These are phyloP conservation scores for Parnassius apollo DNA, from an alignment of 2,888 invertebrate species.

Conservation along the genomic window DNA sequence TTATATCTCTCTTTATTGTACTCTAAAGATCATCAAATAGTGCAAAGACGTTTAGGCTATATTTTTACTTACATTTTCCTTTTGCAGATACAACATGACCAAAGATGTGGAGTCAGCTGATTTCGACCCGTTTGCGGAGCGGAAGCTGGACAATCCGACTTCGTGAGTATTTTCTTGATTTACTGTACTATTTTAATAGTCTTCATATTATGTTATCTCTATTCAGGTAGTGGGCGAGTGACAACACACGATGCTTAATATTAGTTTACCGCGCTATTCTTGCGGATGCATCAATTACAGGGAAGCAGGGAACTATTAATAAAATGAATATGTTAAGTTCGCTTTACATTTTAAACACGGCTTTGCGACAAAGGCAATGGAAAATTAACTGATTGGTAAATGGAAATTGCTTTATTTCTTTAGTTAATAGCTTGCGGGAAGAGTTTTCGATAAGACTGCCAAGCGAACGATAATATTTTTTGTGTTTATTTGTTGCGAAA, in stretches of 20 bases:
- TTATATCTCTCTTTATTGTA: too few species aligned
- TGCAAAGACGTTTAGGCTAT: too few species aligned
- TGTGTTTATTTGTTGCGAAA: background rate
- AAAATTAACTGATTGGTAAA: too few species aligned
- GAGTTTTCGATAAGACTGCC: background rate
- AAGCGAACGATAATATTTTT: constrained; percentile 4
- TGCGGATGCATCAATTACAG: constrained; percentile 15
- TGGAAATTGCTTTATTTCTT: too few species aligned
- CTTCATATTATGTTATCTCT: background rate
- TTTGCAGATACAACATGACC: constrained; percentile 82
- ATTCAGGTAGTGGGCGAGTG: background rate
- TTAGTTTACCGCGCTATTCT: background rate
- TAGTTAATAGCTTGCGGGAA: too few species aligned
- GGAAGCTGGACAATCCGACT: constrained; percentile 87
- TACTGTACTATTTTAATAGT: background rate
- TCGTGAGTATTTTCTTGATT: constrained; percentile 83
- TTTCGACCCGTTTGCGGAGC: constrained; percentile 88
- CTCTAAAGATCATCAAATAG: too few species aligned
- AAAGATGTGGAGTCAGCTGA: constrained; percentile 84
- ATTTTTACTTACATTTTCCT: constrained; percentile 10
- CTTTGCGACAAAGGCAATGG: too few species aligned
- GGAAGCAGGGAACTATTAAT: constrained; percentile 3
- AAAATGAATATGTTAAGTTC: background rate
- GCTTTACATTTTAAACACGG: background rate
- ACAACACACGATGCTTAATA: constrained; percentile 1